Evolutionary conservation across 1,140 invertebrate species (phyloP).

Genomic region (Danaus melanippus): DNA sequence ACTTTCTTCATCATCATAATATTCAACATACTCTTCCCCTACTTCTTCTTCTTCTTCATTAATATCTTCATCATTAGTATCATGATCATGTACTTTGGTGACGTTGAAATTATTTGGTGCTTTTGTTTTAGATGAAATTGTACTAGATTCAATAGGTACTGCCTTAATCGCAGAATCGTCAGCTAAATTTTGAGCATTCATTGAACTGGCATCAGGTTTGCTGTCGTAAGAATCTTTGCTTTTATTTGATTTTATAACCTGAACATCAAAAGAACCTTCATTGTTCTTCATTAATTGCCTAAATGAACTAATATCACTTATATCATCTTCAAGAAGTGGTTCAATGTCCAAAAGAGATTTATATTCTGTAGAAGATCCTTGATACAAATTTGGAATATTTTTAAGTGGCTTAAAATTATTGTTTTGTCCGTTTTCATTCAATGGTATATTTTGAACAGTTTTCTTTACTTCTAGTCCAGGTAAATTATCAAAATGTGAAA

Average conservation of each 20-base stretch:
- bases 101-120: conserved; percentile 18
- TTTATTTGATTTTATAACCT: conserved; percentile 70
- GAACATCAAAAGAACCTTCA: conserved; percentile 68
- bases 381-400: conserved; percentile 32
- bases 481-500: conserved; percentile 47
- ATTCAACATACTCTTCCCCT: conserved; percentile 56
- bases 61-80: conserved; percentile 31
- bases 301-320: conserved; percentile 64
- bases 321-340: conserved; percentile 72
- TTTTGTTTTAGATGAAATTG: conserved; percentile 24
- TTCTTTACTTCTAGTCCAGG: conserved; percentile 34
- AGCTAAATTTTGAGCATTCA: conserved; percentile 48
- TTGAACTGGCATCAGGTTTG: conserved; percentile 55
- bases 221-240: conserved; percentile 38
- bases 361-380: conserved; percentile 66
- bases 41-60: conserved; percentile 35
- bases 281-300: conserved; percentile 67
- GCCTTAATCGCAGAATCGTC: conserved; percentile 30
- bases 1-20: conserved; percentile 56
- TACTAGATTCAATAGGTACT: conserved; percentile 20
- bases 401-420: conserved; percentile 31
- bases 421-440: conserved; percentile 26
- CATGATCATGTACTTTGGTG: conserved; percentile 21
- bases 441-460: conserved; percentile 26
- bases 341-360: conserved; percentile 69